Evolutionary conservation across 2,797 vertebrate species (phyloP).

Genomic region (Holocentrus rufus): DNA sequence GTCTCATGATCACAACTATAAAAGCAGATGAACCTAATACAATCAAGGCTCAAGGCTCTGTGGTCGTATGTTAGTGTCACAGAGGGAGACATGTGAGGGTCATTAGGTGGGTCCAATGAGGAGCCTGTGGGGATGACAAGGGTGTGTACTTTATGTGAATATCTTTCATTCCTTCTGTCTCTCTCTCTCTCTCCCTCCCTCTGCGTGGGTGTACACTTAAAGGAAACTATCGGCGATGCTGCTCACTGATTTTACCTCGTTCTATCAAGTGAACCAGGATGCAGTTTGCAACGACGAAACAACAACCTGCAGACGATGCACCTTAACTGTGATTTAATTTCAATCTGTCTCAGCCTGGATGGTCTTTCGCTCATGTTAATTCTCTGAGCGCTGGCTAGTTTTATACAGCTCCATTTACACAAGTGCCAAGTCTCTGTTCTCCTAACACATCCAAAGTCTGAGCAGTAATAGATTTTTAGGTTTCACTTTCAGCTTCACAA

Average conservation of each 20-base stretch:
- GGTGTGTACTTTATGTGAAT: slow-evolving; percentile 42
- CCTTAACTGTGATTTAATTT: too few species aligned
- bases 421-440: too few species aligned
- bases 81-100: slow-evolving; percentile 73
- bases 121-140: slow-evolving; percentile 49
- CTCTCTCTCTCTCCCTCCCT: background rate
- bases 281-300: too few species aligned
- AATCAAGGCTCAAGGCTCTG: slow-evolving; percentile 54
- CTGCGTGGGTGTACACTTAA: slow-evolving; percentile 21
- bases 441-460: too few species aligned
- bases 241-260: slow-evolving; percentile 29
- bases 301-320: too few species aligned
- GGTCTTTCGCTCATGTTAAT: too few species aligned
- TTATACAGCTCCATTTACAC: too few species aligned
- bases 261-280: background rate
- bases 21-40: slow-evolving; percentile 61
- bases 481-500: too few species aligned
- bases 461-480: too few species aligned
- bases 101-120: slow-evolving; percentile 64
- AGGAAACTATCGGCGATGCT: slow-evolving; percentile 51
- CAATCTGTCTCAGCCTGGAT: too few species aligned
- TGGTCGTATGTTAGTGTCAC: slow-evolving; percentile 58
- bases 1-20: slow-evolving; percentile 71
- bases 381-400: too few species aligned
- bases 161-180: background rate